A percentile compares a stretch with the other conserved stretches of the same genome.
phyloP scores from a whole-genome alignment of 2,797 vertebrate species.

The Clarias fuscus region DNA sequence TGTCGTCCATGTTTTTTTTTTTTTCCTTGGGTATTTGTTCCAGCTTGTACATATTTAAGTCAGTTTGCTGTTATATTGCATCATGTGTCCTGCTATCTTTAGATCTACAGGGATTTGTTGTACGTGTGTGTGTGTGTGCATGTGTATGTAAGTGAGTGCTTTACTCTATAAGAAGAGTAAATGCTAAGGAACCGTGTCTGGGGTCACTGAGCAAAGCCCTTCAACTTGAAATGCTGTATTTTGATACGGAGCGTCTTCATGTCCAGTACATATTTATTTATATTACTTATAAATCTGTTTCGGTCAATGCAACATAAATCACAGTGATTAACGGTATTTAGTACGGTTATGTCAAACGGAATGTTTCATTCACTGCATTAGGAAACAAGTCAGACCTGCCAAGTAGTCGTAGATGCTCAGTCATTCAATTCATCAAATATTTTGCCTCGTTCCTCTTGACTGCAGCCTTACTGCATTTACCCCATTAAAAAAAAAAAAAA shows the following conservation, averaged over 20 bases:
- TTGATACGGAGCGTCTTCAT: neutral
- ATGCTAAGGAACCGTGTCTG: slow-evolving; percentile 3
- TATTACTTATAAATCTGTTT: neutral
- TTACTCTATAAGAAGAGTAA: slow-evolving; percentile 1
- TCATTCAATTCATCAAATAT: neutral
- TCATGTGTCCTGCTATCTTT: slow-evolving; percentile 21
- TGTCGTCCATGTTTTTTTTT: neutral
- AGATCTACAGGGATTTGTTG: slow-evolving; percentile 12
- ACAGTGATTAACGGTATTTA: neutral
- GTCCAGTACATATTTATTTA: neutral
- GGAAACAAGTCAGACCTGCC: neutral
- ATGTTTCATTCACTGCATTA: neutral
- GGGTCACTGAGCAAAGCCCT: neutral
- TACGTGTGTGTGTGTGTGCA: neutral
- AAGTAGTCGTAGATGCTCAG: neutral
- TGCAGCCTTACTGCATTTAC: neutral
- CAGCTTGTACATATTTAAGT: slow-evolving; percentile 34
- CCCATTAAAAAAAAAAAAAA: neutral
- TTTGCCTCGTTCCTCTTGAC: neutral
- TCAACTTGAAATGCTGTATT: slow-evolving; percentile 2
- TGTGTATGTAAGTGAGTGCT: neutral
- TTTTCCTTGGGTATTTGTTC: slow-evolving; percentile 3
- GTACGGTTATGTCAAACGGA: neutral
- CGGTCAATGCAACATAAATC: neutral
- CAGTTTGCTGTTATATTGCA: slow-evolving; percentile 25